Evolutionary conservation across 2,797 vertebrate species (phyloP), one percentile per base, ranked within the genome.

Genomic region (Dipus sagitta): DNA sequence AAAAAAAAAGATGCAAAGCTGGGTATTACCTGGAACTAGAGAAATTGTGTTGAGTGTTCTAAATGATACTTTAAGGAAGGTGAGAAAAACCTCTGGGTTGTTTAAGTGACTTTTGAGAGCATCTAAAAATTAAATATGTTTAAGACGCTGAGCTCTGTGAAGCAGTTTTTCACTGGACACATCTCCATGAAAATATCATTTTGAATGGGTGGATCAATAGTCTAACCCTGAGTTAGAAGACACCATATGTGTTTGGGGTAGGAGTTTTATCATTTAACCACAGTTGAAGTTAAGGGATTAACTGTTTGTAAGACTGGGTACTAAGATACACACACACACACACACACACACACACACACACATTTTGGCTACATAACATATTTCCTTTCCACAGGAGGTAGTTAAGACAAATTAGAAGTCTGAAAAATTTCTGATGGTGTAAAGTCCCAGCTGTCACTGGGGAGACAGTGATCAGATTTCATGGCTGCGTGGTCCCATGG

Each of bases 381-480:
- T 99, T 99, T 99, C 98, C 98, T 98, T 99, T 99, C 99, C 99
- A 99, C 99, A 99, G 99, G 99, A 99, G 99, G 99, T 99, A 99
- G 99, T 99, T 99, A 99, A 99, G 99, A 99, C 99, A 99, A 99
- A 99, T 99, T 99, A 99, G 99, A 99, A 99, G 99, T 99, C 99
- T 99, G 99, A 99, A 99, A 99, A 99, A 99, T 99, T 99, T 99
- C 99, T 99, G 99, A 99, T 99, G 99, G 99, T 99, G 99, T 99
- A 99, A 99, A 99, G 99, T 98, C 99, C 99, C 99, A 99, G 99
- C 99, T 99, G 99, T 99, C 99, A 99, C 99, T 97, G 97, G 99
- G 99, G 99, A 99, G 99, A 99, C 98, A 98, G 98, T 99, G 99
- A 99, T 99, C 99, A 99, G 99, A 99, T 99, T 99, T 99, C 99